These are phyloP conservation scores for Erythrocercus mccallii DNA, from an alignment of 2,113 vertebrate species.

Conservation along the genomic window DNA sequence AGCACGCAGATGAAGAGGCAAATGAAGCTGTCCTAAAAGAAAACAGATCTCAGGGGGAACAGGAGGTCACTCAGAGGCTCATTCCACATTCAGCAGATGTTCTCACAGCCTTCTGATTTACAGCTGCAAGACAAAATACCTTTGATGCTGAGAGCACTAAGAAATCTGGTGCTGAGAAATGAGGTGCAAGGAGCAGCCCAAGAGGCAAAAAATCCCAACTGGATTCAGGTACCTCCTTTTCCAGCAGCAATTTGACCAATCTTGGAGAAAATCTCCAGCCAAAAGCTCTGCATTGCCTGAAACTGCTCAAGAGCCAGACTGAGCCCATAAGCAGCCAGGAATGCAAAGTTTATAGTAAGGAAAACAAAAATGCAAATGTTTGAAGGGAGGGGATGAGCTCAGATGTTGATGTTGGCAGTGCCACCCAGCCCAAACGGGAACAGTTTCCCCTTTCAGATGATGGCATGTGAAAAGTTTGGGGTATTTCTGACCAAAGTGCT, in stretches of 20 bases:
- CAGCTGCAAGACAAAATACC: neutral
- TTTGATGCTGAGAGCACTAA: neutral
- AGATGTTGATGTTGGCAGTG: constrained; percentile 33
- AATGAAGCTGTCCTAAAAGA: neutral
- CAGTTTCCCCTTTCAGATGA: neutral
- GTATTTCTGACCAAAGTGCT: neutral
- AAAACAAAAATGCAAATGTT: constrained; percentile 32
- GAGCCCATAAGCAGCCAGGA: constrained; percentile 6
- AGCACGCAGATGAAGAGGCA: neutral
- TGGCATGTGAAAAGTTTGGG: neutral
- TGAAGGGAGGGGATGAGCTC: neutral
- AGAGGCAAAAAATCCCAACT: neutral
- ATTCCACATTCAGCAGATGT: neutral
- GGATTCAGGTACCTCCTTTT: neutral
- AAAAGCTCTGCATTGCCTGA: neutral
- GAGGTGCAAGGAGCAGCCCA: neutral
- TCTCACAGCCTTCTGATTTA: neutral
- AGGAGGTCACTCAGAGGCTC: neutral
- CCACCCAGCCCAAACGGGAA: neutral
- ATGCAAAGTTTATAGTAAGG: constrained; percentile 7
- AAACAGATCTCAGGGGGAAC: neutral
- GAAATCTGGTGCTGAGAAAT: neutral
- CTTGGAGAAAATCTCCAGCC: neutral
- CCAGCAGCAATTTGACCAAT: neutral
- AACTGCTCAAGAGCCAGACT: neutral